Percentiles rank a stretch among this genome's conserved stretches.
phyloP scores from a whole-genome alignment of 2,113 vertebrate species.

The Acanthochromis polyacanthus region DNA sequence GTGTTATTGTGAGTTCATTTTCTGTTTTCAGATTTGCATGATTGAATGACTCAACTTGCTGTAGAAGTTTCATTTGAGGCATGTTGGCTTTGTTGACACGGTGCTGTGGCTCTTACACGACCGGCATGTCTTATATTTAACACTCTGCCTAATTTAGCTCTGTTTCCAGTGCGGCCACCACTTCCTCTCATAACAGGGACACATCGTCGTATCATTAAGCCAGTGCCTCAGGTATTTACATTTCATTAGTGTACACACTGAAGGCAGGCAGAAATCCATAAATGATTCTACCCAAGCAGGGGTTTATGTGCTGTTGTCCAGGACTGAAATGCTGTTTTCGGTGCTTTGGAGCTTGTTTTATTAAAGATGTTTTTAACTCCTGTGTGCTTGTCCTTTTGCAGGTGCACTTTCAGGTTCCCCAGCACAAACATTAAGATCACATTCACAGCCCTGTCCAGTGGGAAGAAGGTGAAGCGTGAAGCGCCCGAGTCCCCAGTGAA shows the following conservation, averaged over 20 bases:
- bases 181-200: neutral
- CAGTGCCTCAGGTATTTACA: neutral
- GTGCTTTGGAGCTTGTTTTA: too few species aligned
- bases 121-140: fast-evolving
- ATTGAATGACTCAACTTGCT: neutral
- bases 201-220: neutral
- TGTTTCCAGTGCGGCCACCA: neutral
- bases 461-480: slow-evolving; percentile 91
- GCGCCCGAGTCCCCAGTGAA: slow-evolving; percentile 93
- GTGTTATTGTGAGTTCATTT: too few species aligned
- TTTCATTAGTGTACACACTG: slow-evolving; percentile 1
- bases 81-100: too few species aligned
- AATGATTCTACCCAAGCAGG: neutral
- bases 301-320: neutral
- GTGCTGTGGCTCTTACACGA: neutral
- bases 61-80: too few species aligned
- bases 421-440: slow-evolving; percentile 99
- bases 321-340: neutral
- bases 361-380: neutral
- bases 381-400: slow-evolving; percentile 66
- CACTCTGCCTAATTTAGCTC: neutral
- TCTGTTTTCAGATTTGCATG: neutral
- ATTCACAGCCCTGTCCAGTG: slow-evolving; percentile 93
- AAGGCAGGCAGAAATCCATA: neutral
- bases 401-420: slow-evolving; percentile 98